Evolutionary conservation across 2,113 vertebrate genomes (phyloP).

Genomic region (Seriola dumerili): DNA sequence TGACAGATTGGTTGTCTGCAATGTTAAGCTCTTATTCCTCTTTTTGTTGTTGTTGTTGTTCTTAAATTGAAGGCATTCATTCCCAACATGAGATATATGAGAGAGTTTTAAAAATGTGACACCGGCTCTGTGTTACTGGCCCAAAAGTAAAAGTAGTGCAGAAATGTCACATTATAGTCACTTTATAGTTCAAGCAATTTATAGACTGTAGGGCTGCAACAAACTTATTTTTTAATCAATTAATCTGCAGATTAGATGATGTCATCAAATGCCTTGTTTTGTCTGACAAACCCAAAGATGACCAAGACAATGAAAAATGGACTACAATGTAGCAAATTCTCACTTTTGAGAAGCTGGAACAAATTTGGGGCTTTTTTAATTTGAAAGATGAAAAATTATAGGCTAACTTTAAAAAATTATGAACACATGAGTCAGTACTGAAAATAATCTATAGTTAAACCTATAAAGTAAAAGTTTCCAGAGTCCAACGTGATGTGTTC

Average conservation of each 20-base stretch:
- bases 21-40: conserved; percentile 45
- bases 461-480: too few relatives aligned
- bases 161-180: neutral
- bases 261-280: neutral
- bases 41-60: conserved; percentile 45
- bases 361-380: neutral
- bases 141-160: neutral
- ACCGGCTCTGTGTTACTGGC: neutral
- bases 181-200: neutral
- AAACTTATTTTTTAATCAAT: neutral
- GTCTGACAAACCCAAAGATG: neutral
- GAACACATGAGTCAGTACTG: neutral
- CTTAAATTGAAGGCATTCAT: conserved; percentile 57
- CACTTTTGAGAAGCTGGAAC: too few relatives aligned
- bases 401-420: neutral
- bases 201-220: neutral
- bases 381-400: neutral
- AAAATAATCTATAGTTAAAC: neutral
- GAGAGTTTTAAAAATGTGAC: neutral
- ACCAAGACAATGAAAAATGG: too few relatives aligned
- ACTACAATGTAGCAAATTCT: too few relatives aligned
- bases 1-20: conserved; percentile 69
- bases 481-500: neutral
- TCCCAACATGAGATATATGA: conserved; percentile 29
- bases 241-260: neutral